These are phyloP conservation scores for Drosophila rellima DNA, from an alignment of 2,888 invertebrate species.

Conservation along the genomic window DNA sequence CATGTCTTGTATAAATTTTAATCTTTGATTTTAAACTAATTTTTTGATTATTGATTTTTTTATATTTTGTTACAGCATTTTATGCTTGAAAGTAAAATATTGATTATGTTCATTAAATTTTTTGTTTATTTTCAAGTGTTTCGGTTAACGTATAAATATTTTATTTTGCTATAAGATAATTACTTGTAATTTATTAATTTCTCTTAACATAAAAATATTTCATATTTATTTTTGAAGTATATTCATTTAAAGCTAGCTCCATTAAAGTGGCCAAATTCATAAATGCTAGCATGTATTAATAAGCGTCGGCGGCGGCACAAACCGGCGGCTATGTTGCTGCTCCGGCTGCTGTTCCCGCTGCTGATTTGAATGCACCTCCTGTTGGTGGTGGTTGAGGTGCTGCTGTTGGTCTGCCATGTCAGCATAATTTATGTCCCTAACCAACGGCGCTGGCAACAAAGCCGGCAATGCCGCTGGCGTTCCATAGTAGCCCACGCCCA, in stretches of 20 bases:
- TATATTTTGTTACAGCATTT: too few species aligned
- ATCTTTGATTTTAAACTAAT: too few species aligned
- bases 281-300: constrained; percentile 83
- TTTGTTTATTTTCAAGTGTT: background rate
- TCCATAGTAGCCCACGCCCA: constrained; percentile 56
- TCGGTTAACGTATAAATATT: background rate
- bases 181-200: background rate
- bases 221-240: background rate
- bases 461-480: constrained; percentile 64
- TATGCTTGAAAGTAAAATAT: too few species aligned
- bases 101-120: too few species aligned
- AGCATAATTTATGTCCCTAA: constrained; percentile 69
- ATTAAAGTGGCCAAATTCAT: constrained; percentile 34
- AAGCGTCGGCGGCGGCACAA: constrained; percentile 52
- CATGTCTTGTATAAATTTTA: too few species aligned
- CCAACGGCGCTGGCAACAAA: constrained; percentile 75
- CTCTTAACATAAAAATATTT: background rate
- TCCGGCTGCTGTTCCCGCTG: constrained; percentile 37
- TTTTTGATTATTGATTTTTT: too few species aligned
- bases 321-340: constrained; percentile 51
- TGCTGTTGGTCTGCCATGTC: constrained; percentile 67
- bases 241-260: constrained; percentile 63
- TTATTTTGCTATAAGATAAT: background rate
- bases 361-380: constrained; percentile 34
- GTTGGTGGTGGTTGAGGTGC: constrained; percentile 6